Base-by-base conservation (phyloP, 2,888 invertebrate genomes). In the Rhopalosiphum nymphaeae region DNA sequence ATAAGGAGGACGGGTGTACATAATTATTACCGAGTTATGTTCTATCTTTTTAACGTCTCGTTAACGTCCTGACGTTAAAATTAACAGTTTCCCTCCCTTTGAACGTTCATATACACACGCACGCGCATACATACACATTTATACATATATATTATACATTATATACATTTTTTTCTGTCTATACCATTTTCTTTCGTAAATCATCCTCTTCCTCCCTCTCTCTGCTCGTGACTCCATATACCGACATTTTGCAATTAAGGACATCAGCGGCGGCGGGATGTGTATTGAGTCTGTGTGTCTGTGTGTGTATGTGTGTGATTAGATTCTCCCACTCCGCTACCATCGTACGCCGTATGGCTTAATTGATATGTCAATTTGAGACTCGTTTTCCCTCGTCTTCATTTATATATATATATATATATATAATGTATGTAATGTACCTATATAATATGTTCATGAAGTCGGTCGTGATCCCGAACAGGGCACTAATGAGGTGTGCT, bases 351-450 rank as follows among this genome's bases (percentile, higher is more conserved):
- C 85, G 49, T 29, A 36, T 46, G 36, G 44, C 93, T 93, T 94
- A 94, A 94, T 94, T 94, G 94, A 90, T 94, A 94, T 91, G 94
- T 94, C 94, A 94, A 94, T 94, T 94, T 94, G 90, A 90, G 94
- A 61, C 93, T 93, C 93, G 93, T 93, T 93, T 93, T 86, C 90
- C 42, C 13, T 42, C 90, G 9, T 53, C 53, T 53, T 53, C 16
- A 3, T 53, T 13, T 57, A 49, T 89, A 89, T 57, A 87, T 49
- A 53, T 87, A 53, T 87, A 88, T 56, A 89, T 42, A 42, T 85
- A 49, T 87, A 53, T n/a, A 16, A 46, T 21, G 21, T 21, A 5
- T 26, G 26, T 78, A 78, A 78, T 36, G 21, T 78, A 36, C 36
- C 78, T 46, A 78, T 49, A 88, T 53, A 53, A 88, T 90, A 26